Conservation (phyloP, 2,797 vertebrate species). For the Darevskia mixta region DNA sequence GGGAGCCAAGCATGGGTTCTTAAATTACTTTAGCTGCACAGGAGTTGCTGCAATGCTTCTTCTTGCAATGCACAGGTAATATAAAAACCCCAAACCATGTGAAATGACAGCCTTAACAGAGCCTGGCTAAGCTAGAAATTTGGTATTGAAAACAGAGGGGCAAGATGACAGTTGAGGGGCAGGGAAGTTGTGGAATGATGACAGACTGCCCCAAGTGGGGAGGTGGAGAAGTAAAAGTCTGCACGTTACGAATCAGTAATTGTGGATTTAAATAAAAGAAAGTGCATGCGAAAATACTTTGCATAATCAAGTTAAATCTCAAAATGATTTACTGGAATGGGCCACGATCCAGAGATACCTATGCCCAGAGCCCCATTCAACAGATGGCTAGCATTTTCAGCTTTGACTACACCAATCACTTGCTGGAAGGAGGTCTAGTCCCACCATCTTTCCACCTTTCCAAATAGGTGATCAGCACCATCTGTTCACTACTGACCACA, state of each 20-base stretch:
- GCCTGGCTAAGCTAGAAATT: not conserved
- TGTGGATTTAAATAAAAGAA: not conserved
- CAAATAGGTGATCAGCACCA: not conserved
- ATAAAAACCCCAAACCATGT: not conserved
- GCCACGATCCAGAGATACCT: not conserved
- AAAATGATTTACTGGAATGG: conserved; percentile 14
- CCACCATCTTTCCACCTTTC: not conserved
- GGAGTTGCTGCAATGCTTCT: not conserved
- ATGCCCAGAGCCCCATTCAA: not conserved
- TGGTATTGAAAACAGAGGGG: too few relatives aligned
- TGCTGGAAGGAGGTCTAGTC: not conserved
- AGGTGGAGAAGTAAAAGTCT: not conserved
- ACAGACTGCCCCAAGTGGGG: not conserved
- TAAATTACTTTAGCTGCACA: not conserved
- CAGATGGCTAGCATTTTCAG: not conserved
- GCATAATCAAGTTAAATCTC: not conserved
- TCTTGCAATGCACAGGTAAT: not conserved
- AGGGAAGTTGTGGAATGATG: not conserved
- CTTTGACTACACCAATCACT: not conserved
- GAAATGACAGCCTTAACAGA: not conserved
- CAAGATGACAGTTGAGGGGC: not conserved
- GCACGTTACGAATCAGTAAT: not conserved
- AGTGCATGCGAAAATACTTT: not conserved
- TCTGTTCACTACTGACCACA: not conserved
- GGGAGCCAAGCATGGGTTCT: not conserved